phyloP scores from a whole-genome alignment of 2,888 invertebrate species.

The Epirrhoe tristata region DNA sequence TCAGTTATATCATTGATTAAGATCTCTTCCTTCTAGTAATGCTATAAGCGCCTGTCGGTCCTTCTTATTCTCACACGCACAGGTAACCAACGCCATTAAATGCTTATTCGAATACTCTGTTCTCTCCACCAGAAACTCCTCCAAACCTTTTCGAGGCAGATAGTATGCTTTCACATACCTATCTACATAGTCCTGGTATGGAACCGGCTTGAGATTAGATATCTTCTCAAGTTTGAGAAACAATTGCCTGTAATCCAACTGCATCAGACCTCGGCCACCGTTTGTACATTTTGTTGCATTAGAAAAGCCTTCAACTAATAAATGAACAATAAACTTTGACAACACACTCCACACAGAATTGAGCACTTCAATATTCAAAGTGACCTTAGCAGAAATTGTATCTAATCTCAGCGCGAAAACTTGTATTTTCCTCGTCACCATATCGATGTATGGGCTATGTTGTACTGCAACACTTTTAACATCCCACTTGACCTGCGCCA shows the following conservation, averaged over 20 bases:
- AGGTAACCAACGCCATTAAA: slow-evolving; percentile 92
- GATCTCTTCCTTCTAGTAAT: slow-evolving; percentile 86
- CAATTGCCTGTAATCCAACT: slow-evolving; percentile 98
- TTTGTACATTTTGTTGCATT: slow-evolving; percentile 97
- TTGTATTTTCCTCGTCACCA: slow-evolving; percentile 90
- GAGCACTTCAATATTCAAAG: slow-evolving; percentile 89
- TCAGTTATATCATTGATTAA: not conserved
- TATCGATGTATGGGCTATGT: slow-evolving; percentile 95
- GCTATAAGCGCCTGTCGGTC: slow-evolving; percentile 91
- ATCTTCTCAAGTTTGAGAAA: slow-evolving; percentile 95
- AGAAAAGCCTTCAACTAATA: slow-evolving; percentile 97
- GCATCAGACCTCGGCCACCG: slow-evolving; percentile 98
- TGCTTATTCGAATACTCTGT: slow-evolving; percentile 96
- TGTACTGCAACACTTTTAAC: slow-evolving; percentile 97
- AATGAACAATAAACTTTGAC: slow-evolving; percentile 93
- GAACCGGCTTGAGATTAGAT: slow-evolving; percentile 92
- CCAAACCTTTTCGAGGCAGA: slow-evolving; percentile 93
- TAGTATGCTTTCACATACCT: slow-evolving; percentile 98
- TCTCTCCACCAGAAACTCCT: slow-evolving; percentile 95
- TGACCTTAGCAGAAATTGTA: slow-evolving; percentile 88
- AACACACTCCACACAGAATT: slow-evolving; percentile 94
- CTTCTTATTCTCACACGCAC: slow-evolving; percentile 95
- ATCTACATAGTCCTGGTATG: slow-evolving; percentile 96
- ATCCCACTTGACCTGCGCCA: slow-evolving; percentile 98
- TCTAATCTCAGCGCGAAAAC: slow-evolving; percentile 92